Evolutionary conservation across 2,797 vertebrate species (phyloP), one percentile per base, ranked within the genome.

Genomic region (Denticeps clupeoides): DNA sequence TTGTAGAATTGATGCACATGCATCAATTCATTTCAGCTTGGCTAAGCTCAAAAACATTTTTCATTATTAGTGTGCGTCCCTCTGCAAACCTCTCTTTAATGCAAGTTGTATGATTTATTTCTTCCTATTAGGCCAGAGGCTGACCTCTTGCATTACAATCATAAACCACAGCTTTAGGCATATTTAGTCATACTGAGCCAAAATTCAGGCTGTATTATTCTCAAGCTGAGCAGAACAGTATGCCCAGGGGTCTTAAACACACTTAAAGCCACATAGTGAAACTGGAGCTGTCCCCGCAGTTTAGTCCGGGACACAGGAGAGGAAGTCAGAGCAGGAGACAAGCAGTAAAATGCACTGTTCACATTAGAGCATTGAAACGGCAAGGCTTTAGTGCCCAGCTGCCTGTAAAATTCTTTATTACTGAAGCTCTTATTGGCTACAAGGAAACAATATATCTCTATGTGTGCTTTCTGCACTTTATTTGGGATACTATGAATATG

Each of bases 121-220:
- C 1, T 29, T 8, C 56, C 46, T 45, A 7, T 45, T 41, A 47
- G 18, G 12, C 28, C 35, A 28, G 47, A 19, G 15, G 31, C 37
- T 35, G 42, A 49, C 29, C 3, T 24, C 47, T 32, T 51, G 55
- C 42, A 46, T 59, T 54, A 54, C 41, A 41, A 49, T 50, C 51
- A 50, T 46, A 54, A 38, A 55, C 47, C 49, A 59, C 45, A 41
- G 38, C 47, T 50, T 38, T 41, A 16, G 31, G 21, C 38, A 47
- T 49, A 51, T 47, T 47, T 49, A 51, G 46, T 47, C 35, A 44
- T 48, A 44, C 42, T 24, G 19, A 49, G 23, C 45, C 51, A 46
- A 16, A 49, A 18, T n/a, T n/a, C n/a, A n/a, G n/a, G n/a, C n/a
- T n/a, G n/a, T n/a, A n/a, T n/a, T n/a, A n/a, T n/a, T n/a, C n/a